These are phyloP conservation scores for Synanthedon andrenaeformis DNA, from an alignment of 2,888 invertebrate species.

Conservation along the genomic window DNA sequence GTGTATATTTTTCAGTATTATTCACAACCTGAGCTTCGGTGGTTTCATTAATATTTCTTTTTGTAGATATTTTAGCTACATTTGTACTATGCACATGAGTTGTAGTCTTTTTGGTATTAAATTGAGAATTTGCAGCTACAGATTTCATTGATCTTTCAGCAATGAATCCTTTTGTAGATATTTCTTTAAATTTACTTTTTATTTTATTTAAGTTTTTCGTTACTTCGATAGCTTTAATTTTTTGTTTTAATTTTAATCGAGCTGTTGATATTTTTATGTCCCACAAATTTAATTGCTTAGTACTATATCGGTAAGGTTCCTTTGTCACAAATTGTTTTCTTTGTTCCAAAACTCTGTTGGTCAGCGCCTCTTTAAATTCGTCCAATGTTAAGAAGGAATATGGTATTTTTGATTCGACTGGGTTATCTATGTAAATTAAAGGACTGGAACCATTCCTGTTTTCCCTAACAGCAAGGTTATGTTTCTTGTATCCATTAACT, in stretches of 20 bases:
- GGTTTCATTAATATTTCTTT: not conserved
- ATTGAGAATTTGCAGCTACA: not conserved
- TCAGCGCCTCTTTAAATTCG: slow-evolving; percentile 36
- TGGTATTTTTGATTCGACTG: slow-evolving; percentile 46
- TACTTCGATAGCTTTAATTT: too few species aligned
- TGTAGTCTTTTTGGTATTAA: not conserved
- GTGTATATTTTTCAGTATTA: too few species aligned
- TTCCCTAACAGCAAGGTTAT: slow-evolving; percentile 36
- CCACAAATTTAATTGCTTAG: too few species aligned
- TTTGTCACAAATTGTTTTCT: not conserved
- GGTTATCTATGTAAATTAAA: slow-evolving; percentile 48
- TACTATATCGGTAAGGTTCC: not conserved
- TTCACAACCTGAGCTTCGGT: too few species aligned
- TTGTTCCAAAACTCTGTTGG: slow-evolving; percentile 14
- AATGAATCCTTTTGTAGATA: too few species aligned
- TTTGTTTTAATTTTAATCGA: too few species aligned
- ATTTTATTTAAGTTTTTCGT: too few species aligned
- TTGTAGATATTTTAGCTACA: not conserved
- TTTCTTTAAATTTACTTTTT: too few species aligned
- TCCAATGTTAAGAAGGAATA: slow-evolving; percentile 34
- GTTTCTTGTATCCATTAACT: slow-evolving; percentile 45
- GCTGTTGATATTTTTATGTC: too few species aligned
- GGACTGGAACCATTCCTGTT: slow-evolving; percentile 13
- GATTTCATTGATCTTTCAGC: not conserved
- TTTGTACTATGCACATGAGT: not conserved